Base-by-base conservation (phyloP, 1,140 invertebrate species). In the Apis laboriosa region DNA sequence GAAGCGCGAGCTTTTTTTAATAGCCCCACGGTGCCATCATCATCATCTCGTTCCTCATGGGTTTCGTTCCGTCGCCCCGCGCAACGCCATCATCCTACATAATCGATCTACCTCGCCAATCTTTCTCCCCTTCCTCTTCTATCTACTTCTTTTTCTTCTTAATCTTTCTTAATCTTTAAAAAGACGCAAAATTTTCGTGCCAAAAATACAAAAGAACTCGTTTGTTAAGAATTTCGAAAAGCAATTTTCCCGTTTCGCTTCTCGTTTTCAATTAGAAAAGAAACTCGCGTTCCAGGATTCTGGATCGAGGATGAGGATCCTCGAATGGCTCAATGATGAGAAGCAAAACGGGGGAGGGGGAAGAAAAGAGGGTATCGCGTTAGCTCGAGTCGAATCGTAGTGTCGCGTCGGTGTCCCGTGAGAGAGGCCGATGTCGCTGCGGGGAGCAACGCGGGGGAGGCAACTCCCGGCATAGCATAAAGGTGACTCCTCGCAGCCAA, bases 401-500 rank as follows among this genome's bases (percentile, higher is more conserved):
- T 34, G 64, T 82, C 70, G 85, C 74, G 71, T 80, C 79, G 64
- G 80, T 86, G 55, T 85, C 79, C 67, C 81, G 81, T 83, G 86
- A 75, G 82, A 84, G 75, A 88, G 77, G 85, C 71, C 56, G 83
- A 90, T 87, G 84, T 88, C 83, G 68, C 28, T 55, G 84, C 74
- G 79, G 85, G 56, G 85, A 83, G 78, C 84, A 81, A 85, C 77
- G 89, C 89, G 91, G 91, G 90, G 90, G 90, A 91, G 91, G 86
- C 78, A 89, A 85, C 83, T 84, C 81, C 64, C 79, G 83, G 88
- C 76, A 88, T 85, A 90, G 90, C 89, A 93, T 93, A 93, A 93
- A 93, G 90, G 90, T 92, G 92, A 92, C 90, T 92, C 87, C 86
- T 84, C 89, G 89, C 88, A 88, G 85, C 88, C 77, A 88, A 90